Evolutionary conservation across 2,888 invertebrate genomes (phyloP), one percentile per base, ranked within the genome.

Genomic region (Caenorhabditis becei): DNA sequence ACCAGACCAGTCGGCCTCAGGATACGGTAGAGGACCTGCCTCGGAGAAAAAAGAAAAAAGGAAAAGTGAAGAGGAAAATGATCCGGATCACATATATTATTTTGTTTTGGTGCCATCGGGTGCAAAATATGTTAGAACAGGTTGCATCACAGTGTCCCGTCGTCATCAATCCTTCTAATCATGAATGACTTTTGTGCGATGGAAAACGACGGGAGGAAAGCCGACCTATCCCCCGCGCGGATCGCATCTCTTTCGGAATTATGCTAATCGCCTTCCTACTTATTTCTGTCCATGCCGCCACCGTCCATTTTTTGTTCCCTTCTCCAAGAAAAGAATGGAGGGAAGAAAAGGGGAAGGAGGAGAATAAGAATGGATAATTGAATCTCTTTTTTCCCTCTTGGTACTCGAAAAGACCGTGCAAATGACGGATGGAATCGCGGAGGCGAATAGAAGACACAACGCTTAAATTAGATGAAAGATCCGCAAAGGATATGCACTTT

Each of bases 231-330:
- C 44, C 47, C 56, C 20, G 20, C 47, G 47, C 41, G 16, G 10
- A 5, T n/a, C 51, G 26, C 23, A 32, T n/a, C 44, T 41, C 14
- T 59, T 61, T 32, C 23, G 59, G 65, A 74, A 74, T 74, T 74
- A 74, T 74, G 74, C 74, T 74, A 74, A 74, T 74, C 54, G 65
- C 61, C n/a, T 35, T 58, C 58, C 28, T 23, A 14, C 54, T 32
- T 56, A 11, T 37, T 37, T 28, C 32, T 28, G 20, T 37, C 32
- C 54, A 32, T 74, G 58, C 58, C 71, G 63, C 44, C 23, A 54
- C 62, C n/a, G 47, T 23, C 56, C 26, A 54, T 66, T 58, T 56
- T 62, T 62, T 44, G 54, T 24, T 37, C 23, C 54, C 23, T 20
- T 41, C 16, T 10, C 41, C 8, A 3, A 23, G 49, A 49, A 16